Evolutionary conservation across 1,140 invertebrate species (phyloP), one percentile per base, ranked within the genome.

Genomic region (Pomacea maculata): DNA sequence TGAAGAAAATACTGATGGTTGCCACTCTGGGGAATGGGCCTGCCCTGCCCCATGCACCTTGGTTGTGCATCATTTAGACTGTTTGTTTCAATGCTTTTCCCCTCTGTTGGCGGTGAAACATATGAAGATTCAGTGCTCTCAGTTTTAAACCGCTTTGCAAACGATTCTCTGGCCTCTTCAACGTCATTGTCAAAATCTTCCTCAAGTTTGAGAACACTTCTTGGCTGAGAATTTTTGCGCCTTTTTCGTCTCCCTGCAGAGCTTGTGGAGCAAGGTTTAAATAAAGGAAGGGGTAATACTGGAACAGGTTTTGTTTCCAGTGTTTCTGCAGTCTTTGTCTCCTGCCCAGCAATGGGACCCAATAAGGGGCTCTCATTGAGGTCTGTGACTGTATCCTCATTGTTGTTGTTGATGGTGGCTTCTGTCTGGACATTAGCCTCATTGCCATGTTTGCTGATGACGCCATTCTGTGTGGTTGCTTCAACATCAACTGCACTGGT

Each of bases 371-470:
- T 76, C 63, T 80, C 72, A 65, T 82, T 82, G 15, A 75, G 74
- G 65, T 82, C 78, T 12, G 78, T 64, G n/a, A 74, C 79, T 75
- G 79, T 78, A 21, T 80, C 79, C 73, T 80, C 79, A 63, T 75
- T 80, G 73, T 75, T 75, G 72, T 80, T 80, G 79, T 19, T 80
- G 45, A 63, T 75, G 75, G 61, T 67, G 75, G 34, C 29, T 14
- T 61, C 17, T 21, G 64, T 52, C 15, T 45, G 21, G 75, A 63
- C 55, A 63, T 15, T 19, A 19, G 78, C 25, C 54, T 75, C 75
- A 34, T 29, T 64, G 12, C 5, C 63, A 34, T 75, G 57, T 52
- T 67, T 80, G 79, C 17, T 29, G 15, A 17, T 15, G 11, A 64
- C 64, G 12, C 73, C 79, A 25, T 80, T 80, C 63, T 75, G 52